Conservation (phyloP, 2,888 invertebrate species). For the Apodemia mormo region DNA sequence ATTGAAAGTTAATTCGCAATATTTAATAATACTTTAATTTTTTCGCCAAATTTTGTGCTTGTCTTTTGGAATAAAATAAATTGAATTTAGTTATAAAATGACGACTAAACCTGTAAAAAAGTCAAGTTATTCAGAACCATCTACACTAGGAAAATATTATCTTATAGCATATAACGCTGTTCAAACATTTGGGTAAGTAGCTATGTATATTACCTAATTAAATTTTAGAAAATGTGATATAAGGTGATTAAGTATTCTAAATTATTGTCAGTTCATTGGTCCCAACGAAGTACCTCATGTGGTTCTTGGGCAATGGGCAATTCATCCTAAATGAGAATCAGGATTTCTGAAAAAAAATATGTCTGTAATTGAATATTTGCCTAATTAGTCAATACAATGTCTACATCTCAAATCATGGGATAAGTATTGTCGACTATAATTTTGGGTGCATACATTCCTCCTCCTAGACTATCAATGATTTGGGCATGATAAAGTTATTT, state of each 20-base stretch:
- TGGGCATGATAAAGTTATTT: too few species aligned
- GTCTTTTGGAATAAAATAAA: not conserved
- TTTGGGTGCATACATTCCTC: not conserved
- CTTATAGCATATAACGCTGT: conserved; percentile 86
- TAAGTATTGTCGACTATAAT: not conserved
- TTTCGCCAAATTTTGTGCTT: not conserved
- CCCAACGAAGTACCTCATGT: too few species aligned
- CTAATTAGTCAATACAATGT: not conserved
- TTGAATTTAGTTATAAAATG: conserved; percentile 30
- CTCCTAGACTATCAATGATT: too few species aligned
- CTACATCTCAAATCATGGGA: not conserved
- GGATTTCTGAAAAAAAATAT: not conserved
- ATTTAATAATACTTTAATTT: not conserved
- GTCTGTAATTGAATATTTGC: not conserved
- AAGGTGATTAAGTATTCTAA: not conserved
- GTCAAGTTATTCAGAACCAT: conserved; percentile 68
- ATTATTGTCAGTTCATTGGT: not conserved
- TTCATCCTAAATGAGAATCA: not conserved
- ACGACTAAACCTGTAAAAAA: conserved; percentile 49
- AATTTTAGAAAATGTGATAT: too few species aligned
- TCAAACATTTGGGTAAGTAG: conserved; percentile 87
- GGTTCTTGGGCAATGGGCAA: too few species aligned
- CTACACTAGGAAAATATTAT: conserved; percentile 82
- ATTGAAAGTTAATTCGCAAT: not conserved
- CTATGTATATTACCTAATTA: not conserved